These are phyloP conservation scores for Meteorus colon DNA, from an alignment of 2,888 invertebrate genomes.

Conservation along the genomic window DNA sequence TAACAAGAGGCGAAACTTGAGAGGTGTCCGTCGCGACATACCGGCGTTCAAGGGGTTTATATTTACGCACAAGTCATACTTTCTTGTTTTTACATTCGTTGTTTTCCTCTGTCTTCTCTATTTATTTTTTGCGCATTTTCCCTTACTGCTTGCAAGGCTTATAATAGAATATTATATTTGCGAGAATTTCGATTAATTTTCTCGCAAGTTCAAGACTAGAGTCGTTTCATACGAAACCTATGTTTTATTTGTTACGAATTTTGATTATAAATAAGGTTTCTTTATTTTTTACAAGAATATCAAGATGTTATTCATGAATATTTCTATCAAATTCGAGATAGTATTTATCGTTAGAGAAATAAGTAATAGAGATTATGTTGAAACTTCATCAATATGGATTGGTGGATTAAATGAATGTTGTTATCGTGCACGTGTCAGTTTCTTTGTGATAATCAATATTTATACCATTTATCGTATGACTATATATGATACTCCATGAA, in stretches of 20 bases:
- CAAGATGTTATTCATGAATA: neutral
- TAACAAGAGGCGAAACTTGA: slow-evolving; percentile 65
- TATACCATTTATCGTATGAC: neutral
- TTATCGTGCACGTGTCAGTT: neutral
- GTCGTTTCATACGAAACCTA: neutral
- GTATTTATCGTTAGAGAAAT: neutral
- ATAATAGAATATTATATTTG: slow-evolving; percentile 67
- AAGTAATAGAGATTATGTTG: neutral
- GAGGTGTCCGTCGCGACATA: slow-evolving; percentile 57
- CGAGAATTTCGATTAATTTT: slow-evolving; percentile 63
- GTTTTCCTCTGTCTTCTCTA: slow-evolving; percentile 33
- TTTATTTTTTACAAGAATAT: neutral
- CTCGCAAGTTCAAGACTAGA: slow-evolving; percentile 61
- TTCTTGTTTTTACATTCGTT: slow-evolving; percentile 8
- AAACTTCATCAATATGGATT: neutral
- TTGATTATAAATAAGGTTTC: neutral
- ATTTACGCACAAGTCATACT: slow-evolving; percentile 62
- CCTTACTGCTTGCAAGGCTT: slow-evolving; percentile 56
- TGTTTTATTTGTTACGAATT: neutral
- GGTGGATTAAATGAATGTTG: neutral
- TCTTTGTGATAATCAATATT: neutral
- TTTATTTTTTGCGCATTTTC: slow-evolving; percentile 9
- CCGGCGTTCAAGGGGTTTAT: slow-evolving; percentile 62
- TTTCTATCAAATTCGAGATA: neutral
- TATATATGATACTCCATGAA: neutral